Percentiles rank a stretch among this genome's conserved stretches.
These are phyloP conservation scores for Solea solea DNA, from an alignment of 2,113 vertebrate genomes.

Conservation along the genomic window DNA sequence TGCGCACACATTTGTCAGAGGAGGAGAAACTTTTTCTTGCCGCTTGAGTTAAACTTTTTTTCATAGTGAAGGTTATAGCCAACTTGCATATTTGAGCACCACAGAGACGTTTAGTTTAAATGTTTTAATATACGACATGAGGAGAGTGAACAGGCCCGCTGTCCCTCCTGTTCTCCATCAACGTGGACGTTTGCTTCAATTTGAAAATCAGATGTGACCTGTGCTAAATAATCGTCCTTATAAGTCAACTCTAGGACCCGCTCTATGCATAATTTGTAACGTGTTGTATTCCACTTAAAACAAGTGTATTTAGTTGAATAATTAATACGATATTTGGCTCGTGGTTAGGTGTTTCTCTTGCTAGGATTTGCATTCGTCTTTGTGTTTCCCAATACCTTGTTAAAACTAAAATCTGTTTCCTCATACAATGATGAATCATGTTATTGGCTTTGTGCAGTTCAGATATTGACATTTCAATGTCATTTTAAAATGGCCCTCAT, in stretches of 20 bases:
- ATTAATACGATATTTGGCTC: too few species aligned
- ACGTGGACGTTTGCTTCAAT: slow-evolving; percentile 6
- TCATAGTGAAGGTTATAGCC: background rate
- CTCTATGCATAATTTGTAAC: too few species aligned
- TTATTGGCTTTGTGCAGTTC: slow-evolving; percentile 5
- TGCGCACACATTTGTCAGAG: slow-evolving; percentile 19
- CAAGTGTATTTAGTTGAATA: too few species aligned
- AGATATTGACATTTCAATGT: background rate
- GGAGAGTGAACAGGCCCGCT: background rate
- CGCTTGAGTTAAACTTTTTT: background rate
- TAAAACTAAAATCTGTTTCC: background rate
- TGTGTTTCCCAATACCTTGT: too few species aligned
- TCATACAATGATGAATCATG: slow-evolving; percentile 35
- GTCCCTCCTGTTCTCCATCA: background rate
- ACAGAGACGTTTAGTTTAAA: background rate
- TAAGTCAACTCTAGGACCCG: background rate
- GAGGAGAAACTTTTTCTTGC: slow-evolving; percentile 12
- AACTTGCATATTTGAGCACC: background rate
- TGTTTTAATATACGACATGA: background rate
- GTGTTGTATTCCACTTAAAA: too few species aligned
- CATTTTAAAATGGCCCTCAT: background rate
- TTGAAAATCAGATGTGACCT: slow-evolving; percentile 26
- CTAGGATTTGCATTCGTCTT: too few species aligned
- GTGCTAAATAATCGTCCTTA: background rate
- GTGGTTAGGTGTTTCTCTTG: too few species aligned